Evolutionary conservation across 1,140 invertebrate genomes (phyloP).

Genomic region (Aphaenogaster rudis): DNA sequence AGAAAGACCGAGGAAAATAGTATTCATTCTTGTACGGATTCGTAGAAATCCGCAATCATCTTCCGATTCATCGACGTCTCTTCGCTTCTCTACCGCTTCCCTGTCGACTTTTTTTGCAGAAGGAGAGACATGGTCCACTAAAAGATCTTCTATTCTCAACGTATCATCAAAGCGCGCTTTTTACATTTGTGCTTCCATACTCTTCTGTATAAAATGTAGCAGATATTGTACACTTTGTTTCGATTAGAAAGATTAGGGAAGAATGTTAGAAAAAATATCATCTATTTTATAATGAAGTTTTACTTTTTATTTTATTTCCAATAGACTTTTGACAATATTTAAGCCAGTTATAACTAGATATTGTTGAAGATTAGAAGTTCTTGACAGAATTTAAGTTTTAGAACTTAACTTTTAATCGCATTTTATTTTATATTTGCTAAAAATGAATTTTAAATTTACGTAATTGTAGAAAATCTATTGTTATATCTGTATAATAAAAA

Average conservation of each 20-base stretch:
- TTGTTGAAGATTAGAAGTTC: neutral
- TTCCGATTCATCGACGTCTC: conserved; percentile 23
- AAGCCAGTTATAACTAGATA: neutral
- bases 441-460: neutral
- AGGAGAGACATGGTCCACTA: neutral
- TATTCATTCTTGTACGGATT: conserved; percentile 27
- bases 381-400: neutral
- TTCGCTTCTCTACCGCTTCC: neutral
- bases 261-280: neutral
- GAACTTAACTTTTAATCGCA: neutral
- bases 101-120: neutral
- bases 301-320: neutral
- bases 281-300: neutral
- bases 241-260: neutral
- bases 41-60: conserved; percentile 20
- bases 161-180: conserved; percentile 1
- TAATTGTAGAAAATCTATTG: neutral
- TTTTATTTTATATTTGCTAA: neutral
- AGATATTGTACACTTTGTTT: neutral
- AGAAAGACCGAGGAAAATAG: conserved; percentile 18
- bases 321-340: neutral
- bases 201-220: neutral
- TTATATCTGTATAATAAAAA: conserved; percentile 5
- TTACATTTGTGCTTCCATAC: neutral
- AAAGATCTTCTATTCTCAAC: conserved; percentile 9